A percentile compares a stretch with the other conserved stretches of the same genome.
Evolutionary conservation across 2,888 invertebrate genomes (phyloP).

Genomic region (Caenorhabditis sp.): DNA sequence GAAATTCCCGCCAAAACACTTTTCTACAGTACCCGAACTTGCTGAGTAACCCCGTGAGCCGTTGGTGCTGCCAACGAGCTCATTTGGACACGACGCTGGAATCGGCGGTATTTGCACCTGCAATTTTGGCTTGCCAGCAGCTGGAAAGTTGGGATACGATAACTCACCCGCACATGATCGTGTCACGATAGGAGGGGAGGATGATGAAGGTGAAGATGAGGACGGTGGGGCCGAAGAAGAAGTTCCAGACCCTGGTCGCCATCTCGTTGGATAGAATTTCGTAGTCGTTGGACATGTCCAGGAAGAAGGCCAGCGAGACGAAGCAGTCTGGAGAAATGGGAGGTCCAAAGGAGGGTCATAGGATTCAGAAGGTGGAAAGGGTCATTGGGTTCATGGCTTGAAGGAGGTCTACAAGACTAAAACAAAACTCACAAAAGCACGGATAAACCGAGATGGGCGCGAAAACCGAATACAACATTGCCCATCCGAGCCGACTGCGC

Average conservation of each 20-base stretch:
- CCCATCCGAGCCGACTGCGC: conserved; percentile 65
- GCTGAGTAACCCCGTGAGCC: conserved; percentile 38
- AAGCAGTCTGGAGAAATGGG: conserved; percentile 52
- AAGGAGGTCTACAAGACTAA: no score
- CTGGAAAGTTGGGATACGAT: conserved; percentile 26
- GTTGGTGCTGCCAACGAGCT: conserved; percentile 29
- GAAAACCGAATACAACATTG: conserved; percentile 58
- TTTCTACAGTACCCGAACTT: conserved; percentile 21
- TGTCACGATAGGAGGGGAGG: conserved; percentile 66
- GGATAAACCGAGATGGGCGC: conserved; percentile 54
- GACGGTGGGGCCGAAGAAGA: conserved; percentile 61
- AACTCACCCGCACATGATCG: conserved; percentile 65
- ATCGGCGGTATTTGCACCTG: conserved; percentile 62
- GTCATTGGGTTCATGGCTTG: no score
- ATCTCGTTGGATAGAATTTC: conserved; percentile 63
- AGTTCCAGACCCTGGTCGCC: conserved; percentile 65
- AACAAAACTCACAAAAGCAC: conserved; percentile 50
- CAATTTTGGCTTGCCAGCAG: no score
- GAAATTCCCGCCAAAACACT: background rate
- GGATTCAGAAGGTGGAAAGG: no score
- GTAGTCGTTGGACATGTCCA: conserved; percentile 49
- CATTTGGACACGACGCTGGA: conserved; percentile 50
- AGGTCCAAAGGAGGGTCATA: no score
- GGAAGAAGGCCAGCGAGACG: conserved; percentile 61
- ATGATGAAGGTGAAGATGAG: conserved; percentile 65